Evolutionary conservation across 2,113 vertebrate species (phyloP).

Genomic region (Nycticryphes semicollaris): DNA sequence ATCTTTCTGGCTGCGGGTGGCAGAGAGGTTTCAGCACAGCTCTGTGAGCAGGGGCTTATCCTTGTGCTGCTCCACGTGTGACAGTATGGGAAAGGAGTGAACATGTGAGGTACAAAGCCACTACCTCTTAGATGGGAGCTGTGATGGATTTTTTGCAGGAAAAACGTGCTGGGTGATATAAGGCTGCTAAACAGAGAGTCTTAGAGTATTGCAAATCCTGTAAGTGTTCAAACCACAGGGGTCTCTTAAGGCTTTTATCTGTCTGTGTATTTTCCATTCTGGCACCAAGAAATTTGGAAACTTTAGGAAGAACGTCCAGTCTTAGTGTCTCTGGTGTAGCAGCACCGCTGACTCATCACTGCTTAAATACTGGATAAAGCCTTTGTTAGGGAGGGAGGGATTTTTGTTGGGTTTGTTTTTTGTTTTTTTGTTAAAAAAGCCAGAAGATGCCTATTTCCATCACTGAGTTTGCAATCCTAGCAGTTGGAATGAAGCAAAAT

Average conservation of each 20-base stretch:
- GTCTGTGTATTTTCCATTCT: neutral
- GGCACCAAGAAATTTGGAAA: neutral
- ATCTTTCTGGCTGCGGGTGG: accelerated
- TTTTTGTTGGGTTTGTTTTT: neutral
- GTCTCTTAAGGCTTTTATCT: neutral
- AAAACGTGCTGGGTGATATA: accelerated
- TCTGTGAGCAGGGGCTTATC: neutral
- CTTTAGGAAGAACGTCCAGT: neutral
- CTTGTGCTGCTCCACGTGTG: neutral
- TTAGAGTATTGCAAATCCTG: neutral
- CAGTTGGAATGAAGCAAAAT: slow-evolving; percentile 13
- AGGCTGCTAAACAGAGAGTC: neutral
- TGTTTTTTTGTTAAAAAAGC: neutral
- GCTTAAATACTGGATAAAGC: neutral
- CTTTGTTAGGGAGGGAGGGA: neutral
- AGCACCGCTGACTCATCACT: neutral
- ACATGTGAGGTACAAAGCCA: accelerated
- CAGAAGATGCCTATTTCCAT: neutral
- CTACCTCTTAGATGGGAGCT: neutral
- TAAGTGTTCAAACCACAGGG: neutral
- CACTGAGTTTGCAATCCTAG: slow-evolving; percentile 1
- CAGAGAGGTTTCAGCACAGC: neutral
- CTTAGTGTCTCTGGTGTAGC: neutral
- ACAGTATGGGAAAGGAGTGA: neutral
- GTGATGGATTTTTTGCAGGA: neutral